Evolutionary conservation across 2,113 vertebrate genomes (phyloP).

Genomic region (Vidua macroura): DNA sequence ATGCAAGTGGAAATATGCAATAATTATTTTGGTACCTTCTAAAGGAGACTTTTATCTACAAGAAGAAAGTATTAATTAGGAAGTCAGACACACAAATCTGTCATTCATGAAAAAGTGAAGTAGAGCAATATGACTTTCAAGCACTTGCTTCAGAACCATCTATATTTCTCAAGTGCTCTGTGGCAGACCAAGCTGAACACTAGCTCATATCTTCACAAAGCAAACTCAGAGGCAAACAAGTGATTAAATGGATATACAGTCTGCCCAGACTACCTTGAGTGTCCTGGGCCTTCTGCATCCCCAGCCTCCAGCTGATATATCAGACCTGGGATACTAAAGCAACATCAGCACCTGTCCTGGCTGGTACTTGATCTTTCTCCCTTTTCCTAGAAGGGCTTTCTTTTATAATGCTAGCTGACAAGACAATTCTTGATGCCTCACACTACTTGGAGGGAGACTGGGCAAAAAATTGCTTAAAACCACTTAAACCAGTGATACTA

Average conservation of each 20-base stretch:
- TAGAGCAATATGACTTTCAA: neutral
- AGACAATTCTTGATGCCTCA: neutral
- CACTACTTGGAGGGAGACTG: neutral
- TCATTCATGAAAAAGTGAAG: neutral
- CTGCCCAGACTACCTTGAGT: neutral
- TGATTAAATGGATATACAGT: neutral
- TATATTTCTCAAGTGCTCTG: neutral
- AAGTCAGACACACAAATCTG: neutral
- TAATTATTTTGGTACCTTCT: neutral
- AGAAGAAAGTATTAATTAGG: neutral
- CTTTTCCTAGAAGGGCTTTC: neutral
- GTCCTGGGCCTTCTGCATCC: neutral
- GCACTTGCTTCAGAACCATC: neutral
- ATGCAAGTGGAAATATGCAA: neutral
- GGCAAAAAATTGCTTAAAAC: neutral
- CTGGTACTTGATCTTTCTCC: neutral
- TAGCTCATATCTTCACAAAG: neutral
- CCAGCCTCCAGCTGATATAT: neutral
- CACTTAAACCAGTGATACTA: neutral
- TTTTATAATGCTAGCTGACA: neutral
- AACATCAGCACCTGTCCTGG: neutral
- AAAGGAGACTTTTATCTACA: neutral
- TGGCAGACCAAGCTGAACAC: neutral
- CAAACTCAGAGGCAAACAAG: neutral
- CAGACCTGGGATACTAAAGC: neutral